Base-by-base conservation (phyloP, 2,113 vertebrate genomes). In the Oncorhynchus kisutch region DNA sequence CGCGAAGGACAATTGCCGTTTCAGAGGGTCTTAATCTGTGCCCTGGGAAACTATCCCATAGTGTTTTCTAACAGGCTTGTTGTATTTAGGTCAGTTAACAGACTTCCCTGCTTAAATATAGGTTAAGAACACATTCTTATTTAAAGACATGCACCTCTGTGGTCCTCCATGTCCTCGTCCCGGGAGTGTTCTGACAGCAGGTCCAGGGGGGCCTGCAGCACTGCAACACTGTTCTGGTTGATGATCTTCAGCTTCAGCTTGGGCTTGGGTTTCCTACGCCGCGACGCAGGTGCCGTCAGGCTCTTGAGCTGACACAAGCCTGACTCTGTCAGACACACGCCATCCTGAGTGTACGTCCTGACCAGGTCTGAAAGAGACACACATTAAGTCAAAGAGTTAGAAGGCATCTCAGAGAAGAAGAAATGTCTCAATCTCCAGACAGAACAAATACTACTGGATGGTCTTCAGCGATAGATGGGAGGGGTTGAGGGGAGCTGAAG, bases 181-280 rank as follows among this genome's bases (percentile, higher is more conserved):
- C 97, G 93, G 71, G 95, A 96, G 76, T 94, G 94, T 64, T 99
- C 97, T 34, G 94, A 95, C n/a, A 95, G 95, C 39, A 92, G 92
- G 79, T 99, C 97, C 64, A 95, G 90, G 18, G 95, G 96, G 25
- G 96, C 95, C 90, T 98, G 97, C 82, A 99, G 95, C 77, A 99
- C 97, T n/a, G 97, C 96, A 87, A 99, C 97, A 45, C 97, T 99
- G 90, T 98, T 99, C 92, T 98, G 97, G 90, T 98, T 99, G 82
- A 99, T 99, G 86, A 99, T 99, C 92, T 98, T 99, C 88, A 99
- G 90, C 83, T 98, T 99, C 81, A 99, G 92, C 91, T 99, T 99
- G 72, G 97, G 97, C 87, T 99, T 99, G 67, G 95, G 93, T 79
- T 97, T 95, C 81, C 96, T 96, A 88, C 95, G 96, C 73, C 97